Conservation (phyloP, 2,888 invertebrate species). For the Eupithecia exiguata region DNA sequence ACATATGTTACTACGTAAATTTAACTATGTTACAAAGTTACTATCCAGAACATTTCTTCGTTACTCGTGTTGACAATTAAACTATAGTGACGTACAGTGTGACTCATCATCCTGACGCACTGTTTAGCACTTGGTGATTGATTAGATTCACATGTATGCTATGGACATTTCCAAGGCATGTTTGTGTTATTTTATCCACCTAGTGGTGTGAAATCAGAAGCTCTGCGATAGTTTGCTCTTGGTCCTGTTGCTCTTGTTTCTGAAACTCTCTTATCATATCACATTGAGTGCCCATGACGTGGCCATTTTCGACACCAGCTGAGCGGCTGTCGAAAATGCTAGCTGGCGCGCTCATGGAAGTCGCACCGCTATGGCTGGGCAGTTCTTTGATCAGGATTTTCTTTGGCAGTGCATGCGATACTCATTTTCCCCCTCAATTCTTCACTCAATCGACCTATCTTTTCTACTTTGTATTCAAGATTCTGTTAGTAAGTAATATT, state of each 20-base stretch:
- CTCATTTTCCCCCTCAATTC: neutral
- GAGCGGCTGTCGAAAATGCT: neutral
- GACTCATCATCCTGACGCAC: slow-evolving; percentile 20
- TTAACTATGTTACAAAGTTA: too few relatives aligned
- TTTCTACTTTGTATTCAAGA: neutral
- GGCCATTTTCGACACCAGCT: neutral
- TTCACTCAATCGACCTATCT: neutral
- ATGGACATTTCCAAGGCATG: slow-evolving; percentile 6
- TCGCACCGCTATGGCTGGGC: neutral
- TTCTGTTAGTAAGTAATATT: neutral
- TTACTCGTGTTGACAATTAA: neutral
- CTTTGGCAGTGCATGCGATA: neutral
- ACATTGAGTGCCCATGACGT: neutral
- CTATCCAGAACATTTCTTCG: neutral
- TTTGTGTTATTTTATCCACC: neutral
- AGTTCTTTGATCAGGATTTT: too few relatives aligned
- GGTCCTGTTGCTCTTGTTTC: neutral
- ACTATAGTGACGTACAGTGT: slow-evolving; percentile 5
- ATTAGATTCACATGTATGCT: slow-evolving; percentile 13
- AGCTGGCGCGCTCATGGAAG: neutral
- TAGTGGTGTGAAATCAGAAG: neutral
- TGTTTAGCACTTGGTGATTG: slow-evolving; percentile 25
- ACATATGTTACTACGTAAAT: too few relatives aligned
- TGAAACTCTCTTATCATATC: neutral
- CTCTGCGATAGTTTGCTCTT: neutral